Conservation (phyloP, 1,140 invertebrate species). For the Habropoda laboriosa region DNA sequence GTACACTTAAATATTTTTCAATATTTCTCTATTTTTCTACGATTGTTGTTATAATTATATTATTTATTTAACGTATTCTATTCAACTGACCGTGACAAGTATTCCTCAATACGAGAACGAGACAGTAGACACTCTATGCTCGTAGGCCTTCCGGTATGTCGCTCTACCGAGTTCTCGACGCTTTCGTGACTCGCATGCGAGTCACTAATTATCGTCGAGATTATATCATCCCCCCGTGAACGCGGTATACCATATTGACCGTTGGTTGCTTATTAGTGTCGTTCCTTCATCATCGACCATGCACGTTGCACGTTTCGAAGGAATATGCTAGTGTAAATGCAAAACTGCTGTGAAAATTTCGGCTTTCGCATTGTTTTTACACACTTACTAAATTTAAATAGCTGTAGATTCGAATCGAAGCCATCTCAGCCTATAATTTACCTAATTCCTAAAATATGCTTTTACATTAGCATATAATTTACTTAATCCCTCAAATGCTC, state of each 20-base stretch:
- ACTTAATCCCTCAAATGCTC: background rate
- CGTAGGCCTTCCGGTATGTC: constrained; percentile 50
- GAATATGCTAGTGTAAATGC: background rate
- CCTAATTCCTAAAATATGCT: too few species aligned
- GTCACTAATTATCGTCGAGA: constrained; percentile 63
- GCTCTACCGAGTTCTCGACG: constrained; percentile 53
- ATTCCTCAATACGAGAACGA: constrained; percentile 1
- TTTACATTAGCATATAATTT: background rate
- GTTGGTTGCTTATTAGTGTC: constrained; percentile 61
- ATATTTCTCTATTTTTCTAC: too few species aligned
- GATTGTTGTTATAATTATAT: too few species aligned
- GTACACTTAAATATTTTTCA: too few species aligned
- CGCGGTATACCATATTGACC: constrained; percentile 54
- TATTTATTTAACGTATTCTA: too few species aligned
- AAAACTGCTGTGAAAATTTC: constrained; percentile 1
- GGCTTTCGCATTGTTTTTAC: background rate
- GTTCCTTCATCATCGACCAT: constrained; percentile 61
- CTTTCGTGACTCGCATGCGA: constrained; percentile 65
- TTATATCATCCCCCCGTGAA: constrained; percentile 60
- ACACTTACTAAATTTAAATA: background rate
- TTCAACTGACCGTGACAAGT: constrained; percentile 13
- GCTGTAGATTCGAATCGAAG: background rate
- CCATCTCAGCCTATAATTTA: background rate
- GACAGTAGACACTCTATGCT: constrained; percentile 36
- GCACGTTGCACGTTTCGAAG: constrained; percentile 21